phyloP scores from a whole-genome alignment of 1,140 invertebrate species.

The Leptinotarsa texana region DNA sequence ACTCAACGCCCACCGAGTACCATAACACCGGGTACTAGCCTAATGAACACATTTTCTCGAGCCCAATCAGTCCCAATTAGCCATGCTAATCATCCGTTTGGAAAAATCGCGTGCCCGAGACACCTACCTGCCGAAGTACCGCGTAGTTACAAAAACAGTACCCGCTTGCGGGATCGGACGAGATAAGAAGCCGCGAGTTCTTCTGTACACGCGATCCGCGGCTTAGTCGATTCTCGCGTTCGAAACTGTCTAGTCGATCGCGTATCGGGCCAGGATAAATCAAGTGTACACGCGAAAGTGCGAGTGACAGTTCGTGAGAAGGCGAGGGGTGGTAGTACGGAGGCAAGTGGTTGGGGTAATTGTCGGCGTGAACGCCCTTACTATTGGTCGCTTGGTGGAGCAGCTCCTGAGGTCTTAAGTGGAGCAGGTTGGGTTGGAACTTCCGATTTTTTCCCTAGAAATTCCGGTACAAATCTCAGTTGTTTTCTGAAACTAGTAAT shows the following conservation, averaged over 20 bases:
- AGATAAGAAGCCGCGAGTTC: background rate
- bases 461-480: no score
- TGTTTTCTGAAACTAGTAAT: no score
- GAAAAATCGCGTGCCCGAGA: background rate
- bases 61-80: conserved; percentile 5
- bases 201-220: background rate
- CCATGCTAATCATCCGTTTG: background rate
- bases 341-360: background rate
- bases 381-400: background rate
- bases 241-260: background rate
- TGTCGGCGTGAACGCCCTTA: background rate
- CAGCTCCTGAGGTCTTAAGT: no score
- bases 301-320: background rate
- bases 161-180: background rate
- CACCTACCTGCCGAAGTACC: conserved; percentile 1
- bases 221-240: background rate
- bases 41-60: background rate
- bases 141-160: conserved; percentile 1
- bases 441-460: no score
- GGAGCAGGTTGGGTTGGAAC: no score
- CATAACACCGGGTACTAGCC: no score
- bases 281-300: background rate
- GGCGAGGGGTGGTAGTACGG: background rate
- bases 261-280: background rate
- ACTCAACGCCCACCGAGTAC: no score